A percentile compares a stretch with the other conserved stretches of the same genome.
These are phyloP conservation scores for Kryptopterus vitreolus DNA, from an alignment of 2,797 vertebrate species.

Conservation along the genomic window DNA sequence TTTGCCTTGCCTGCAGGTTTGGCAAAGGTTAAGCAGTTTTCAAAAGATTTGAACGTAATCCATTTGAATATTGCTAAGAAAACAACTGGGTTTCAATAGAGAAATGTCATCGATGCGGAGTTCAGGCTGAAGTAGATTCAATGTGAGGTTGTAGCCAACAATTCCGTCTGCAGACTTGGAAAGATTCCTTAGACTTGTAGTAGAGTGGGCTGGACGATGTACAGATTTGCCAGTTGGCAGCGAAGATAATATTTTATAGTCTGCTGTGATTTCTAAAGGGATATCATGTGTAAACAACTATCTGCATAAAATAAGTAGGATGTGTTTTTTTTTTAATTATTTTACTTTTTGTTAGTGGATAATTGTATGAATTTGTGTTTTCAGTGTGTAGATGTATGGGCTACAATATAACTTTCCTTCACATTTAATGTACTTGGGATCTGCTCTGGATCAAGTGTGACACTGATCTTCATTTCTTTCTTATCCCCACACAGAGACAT, in stretches of 20 bases:
- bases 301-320: not conserved
- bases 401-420: not conserved
- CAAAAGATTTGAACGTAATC: not conserved
- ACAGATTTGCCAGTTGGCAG: slow-evolving; percentile 16
- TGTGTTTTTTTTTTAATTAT: not conserved
- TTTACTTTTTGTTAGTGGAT: not conserved
- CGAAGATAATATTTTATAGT: not conserved
- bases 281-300: not conserved
- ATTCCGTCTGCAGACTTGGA: slow-evolving; percentile 1
- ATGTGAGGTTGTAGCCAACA: not conserved
- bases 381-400: too few species aligned
- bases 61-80: not conserved
- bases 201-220: not conserved
- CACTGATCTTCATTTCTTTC: slow-evolving; percentile 20
- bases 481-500: slow-evolving; percentile 81
- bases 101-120: not conserved
- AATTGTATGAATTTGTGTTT: not conserved
- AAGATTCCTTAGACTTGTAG: not conserved
- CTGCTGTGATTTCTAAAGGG: not conserved
- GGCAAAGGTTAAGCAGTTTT: not conserved
- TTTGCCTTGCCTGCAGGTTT: not conserved
- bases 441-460: not conserved
- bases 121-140: not conserved
- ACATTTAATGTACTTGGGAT: not conserved
- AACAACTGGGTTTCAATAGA: not conserved